Conservation (phyloP, 2,113 vertebrate species). For the Cairina moschata region DNA sequence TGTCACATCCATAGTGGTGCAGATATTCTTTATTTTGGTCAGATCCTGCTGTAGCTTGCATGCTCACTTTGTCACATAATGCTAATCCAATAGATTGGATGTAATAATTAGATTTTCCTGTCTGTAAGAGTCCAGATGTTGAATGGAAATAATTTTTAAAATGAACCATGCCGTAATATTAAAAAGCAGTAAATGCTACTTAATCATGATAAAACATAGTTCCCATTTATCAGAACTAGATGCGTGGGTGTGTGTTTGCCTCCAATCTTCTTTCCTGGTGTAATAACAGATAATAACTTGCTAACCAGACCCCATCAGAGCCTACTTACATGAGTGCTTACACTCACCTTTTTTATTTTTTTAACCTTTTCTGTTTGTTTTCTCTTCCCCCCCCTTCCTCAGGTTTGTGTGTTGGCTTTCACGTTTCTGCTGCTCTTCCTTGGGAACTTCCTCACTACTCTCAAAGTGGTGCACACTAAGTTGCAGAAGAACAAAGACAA, state of each 20-base stretch:
- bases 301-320: background rate
- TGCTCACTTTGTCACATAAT: background rate
- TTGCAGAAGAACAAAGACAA: conserved; percentile 88
- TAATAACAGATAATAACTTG: background rate
- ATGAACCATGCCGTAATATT: background rate
- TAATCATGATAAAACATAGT: background rate
- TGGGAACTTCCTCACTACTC: conserved; percentile 94
- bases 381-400: background rate
- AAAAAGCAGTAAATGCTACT: background rate
- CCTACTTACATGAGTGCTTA: background rate
- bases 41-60: background rate
- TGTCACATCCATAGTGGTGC: accelerated
- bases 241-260: background rate
- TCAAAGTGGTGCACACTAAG: conserved; percentile 95
- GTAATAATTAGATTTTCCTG: background rate
- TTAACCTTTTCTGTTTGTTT: too few species aligned
- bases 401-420: conserved; percentile 93
- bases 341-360: background rate
- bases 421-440: conserved; percentile 96
- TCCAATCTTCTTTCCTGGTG: accelerated
- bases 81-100: too few species aligned
- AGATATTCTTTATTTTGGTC: background rate
- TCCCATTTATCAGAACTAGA: background rate
- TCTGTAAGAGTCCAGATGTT: background rate
- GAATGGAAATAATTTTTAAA: background rate